These are phyloP conservation scores for Holacanthella duospinosa DNA, from an alignment of 2,888 invertebrate species.

Conservation along the genomic window DNA sequence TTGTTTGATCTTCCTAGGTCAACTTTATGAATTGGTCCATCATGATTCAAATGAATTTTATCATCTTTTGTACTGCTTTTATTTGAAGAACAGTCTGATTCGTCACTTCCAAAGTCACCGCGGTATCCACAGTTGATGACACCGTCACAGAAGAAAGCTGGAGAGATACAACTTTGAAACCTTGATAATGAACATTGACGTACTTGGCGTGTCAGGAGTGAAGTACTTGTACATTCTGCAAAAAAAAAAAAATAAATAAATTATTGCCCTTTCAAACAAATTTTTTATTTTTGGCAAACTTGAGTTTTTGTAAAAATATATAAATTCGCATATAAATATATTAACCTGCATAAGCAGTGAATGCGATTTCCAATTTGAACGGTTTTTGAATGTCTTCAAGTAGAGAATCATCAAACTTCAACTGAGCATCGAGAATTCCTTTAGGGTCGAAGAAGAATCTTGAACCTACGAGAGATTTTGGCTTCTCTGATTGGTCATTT, in stretches of 20 bases:
- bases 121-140: constrained; percentile 30
- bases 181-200: not conserved
- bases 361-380: constrained; percentile 11
- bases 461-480: constrained; percentile 15
- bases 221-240: constrained; percentile 7
- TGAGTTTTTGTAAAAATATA: too few relatives aligned
- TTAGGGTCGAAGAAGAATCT: constrained; percentile 15
- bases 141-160: constrained; percentile 30
- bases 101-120: constrained; percentile 31
- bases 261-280: too few relatives aligned
- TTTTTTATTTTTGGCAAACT: not conserved
- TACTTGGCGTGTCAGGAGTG: not conserved
- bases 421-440: constrained; percentile 11
- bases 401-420: constrained; percentile 1
- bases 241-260: not conserved
- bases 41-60: not conserved
- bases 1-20: not conserved
- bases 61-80: constrained; percentile 5
- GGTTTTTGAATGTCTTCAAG: constrained; percentile 4
- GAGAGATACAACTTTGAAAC: constrained; percentile 22
- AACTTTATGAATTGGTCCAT: not conserved
- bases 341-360: constrained; percentile 17
- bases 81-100: constrained; percentile 20
- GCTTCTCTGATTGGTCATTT: constrained; percentile 8
- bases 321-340: not conserved